Conservation (phyloP, 2,888 invertebrate species). For the Archips crataeganus region DNA sequence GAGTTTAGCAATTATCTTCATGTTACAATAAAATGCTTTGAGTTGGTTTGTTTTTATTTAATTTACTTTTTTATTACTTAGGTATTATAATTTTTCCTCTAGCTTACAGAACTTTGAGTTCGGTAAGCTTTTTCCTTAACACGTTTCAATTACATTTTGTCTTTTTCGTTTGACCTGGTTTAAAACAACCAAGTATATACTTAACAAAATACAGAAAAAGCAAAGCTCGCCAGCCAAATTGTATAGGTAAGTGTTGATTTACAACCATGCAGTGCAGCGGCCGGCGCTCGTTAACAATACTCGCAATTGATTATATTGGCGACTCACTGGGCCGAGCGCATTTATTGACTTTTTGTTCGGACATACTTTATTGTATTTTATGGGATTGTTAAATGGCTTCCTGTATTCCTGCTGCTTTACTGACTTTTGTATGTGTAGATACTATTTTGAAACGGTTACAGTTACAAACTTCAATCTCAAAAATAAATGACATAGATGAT, state of each 20-base stretch:
- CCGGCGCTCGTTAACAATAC: slow-evolving; percentile 17
- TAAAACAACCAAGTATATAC: not conserved
- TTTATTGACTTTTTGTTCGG: slow-evolving; percentile 3
- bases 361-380: not conserved
- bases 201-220: not conserved
- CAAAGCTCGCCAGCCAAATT: not conserved
- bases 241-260: not conserved
- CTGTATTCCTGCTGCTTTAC: not conserved
- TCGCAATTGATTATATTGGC: not conserved
- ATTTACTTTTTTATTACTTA: not conserved
- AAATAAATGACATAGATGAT: no score
- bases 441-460: not conserved
- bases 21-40: slow-evolving; percentile 24
- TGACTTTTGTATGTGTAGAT: not conserved
- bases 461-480: no score
- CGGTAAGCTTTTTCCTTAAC: not conserved
- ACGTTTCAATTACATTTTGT: not conserved
- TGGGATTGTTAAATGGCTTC: not conserved
- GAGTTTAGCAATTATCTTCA: slow-evolving; percentile 49
- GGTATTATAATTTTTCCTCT: no score
- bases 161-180: not conserved
- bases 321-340: slow-evolving; percentile 9
- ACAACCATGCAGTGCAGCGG: not conserved
- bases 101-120: no score
- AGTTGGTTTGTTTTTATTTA: not conserved